These are phyloP conservation scores for Spodoptera littoralis DNA, from an alignment of 2,888 invertebrate species.

Conservation along the genomic window DNA sequence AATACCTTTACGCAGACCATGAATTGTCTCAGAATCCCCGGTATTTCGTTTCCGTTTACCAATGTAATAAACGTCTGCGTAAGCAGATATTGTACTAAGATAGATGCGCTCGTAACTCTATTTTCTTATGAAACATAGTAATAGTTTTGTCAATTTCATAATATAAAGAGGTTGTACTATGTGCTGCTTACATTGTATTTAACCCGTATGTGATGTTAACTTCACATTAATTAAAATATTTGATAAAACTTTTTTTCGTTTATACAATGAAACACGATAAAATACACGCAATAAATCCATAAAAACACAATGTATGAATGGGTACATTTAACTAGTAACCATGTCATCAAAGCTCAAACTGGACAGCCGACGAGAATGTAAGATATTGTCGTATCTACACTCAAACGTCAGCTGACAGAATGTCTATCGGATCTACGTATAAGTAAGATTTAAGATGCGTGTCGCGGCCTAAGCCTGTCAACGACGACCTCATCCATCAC, in stretches of 20 bases:
- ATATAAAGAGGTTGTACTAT: too few species aligned
- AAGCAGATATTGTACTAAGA: conserved; percentile 24
- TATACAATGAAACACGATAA: too few species aligned
- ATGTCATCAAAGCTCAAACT: conserved; percentile 32
- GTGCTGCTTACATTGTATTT: too few species aligned
- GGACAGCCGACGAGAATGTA: conserved; percentile 17
- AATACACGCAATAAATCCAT: too few species aligned
- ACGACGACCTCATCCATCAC: conserved; percentile 79
- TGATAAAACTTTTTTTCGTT: too few species aligned
- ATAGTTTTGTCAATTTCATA: too few species aligned
- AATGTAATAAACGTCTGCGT: conserved; percentile 49
- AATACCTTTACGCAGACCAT: conserved; percentile 77
- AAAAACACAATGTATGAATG: conserved; percentile 2
- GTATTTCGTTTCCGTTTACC: conserved; percentile 63
- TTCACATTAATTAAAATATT: too few species aligned
- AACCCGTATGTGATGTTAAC: too few species aligned
- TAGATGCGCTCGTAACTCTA: conserved; percentile 19
- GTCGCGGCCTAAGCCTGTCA: conserved; percentile 76
- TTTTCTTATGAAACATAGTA: neutral
- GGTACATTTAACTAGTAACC: conserved; percentile 28
- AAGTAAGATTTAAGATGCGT: conserved; percentile 72
- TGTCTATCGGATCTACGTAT: conserved; percentile 49
- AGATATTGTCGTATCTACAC: conserved; percentile 30
- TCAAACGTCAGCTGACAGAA: conserved; percentile 49
- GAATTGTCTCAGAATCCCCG: conserved; percentile 75